These are phyloP conservation scores for Stratiomys singularior DNA, from an alignment of 2,888 invertebrate species.

Conservation along the genomic window DNA sequence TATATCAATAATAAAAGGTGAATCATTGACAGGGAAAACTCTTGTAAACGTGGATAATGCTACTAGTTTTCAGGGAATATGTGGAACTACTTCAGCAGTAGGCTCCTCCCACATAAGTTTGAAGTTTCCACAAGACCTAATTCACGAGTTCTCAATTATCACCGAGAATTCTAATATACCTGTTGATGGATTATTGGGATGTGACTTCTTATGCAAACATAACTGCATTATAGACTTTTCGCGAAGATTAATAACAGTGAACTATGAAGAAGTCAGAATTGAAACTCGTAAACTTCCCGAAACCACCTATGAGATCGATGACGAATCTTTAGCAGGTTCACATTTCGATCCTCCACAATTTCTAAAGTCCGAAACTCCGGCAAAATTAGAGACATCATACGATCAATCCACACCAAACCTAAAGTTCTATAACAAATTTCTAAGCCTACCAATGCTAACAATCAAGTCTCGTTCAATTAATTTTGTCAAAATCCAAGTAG, in stretches of 20 bases:
- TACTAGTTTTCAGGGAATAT: not conserved
- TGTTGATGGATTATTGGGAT: slow-evolving; percentile 21
- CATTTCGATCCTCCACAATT: no score
- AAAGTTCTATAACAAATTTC: no score
- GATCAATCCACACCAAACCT: no score
- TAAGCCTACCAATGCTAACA: no score
- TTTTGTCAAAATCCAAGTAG: no score
- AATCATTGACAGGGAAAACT: not conserved
- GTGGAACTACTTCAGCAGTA: not conserved
- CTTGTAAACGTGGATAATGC: not conserved
- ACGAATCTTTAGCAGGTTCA: no score
- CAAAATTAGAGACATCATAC: no score
- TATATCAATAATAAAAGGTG: not conserved
- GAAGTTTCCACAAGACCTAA: not conserved
- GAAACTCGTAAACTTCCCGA: no score
- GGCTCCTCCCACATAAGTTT: not conserved
- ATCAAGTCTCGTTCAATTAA: no score
- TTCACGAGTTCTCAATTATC: not conserved
- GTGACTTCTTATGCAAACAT: slow-evolving; percentile 12
- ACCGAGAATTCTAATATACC: not conserved
- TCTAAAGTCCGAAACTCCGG: no score
- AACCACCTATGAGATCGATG: no score
- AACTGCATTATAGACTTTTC: not conserved
- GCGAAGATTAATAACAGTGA: not conserved
- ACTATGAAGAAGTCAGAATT: not conserved